phyloP scores from a whole-genome alignment of 1,140 invertebrate genomes.

The Nomia melanderi region DNA sequence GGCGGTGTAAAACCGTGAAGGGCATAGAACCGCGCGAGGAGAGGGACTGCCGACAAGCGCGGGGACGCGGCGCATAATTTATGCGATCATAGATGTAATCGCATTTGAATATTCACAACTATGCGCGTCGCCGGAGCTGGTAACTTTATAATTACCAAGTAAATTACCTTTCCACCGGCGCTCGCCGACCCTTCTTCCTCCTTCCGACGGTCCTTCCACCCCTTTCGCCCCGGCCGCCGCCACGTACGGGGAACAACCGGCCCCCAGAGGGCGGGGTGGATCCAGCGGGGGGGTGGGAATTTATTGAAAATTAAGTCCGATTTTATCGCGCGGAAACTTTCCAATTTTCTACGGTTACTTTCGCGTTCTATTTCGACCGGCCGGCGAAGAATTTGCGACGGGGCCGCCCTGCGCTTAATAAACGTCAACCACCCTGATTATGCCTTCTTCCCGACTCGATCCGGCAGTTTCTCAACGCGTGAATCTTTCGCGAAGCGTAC shows the following conservation, averaged over 20 bases:
- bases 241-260: conserved; percentile 17
- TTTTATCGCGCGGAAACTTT: conserved; percentile 77
- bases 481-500: neutral
- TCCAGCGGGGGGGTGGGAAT: conserved; percentile 62
- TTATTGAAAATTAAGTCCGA: conserved; percentile 77
- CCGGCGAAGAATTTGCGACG: conserved; percentile 59
- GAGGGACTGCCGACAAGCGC: conserved; percentile 34
- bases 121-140: conserved; percentile 63
- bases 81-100: conserved; percentile 75
- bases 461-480: neutral
- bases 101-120: conserved; percentile 75
- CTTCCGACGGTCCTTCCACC: conserved; percentile 10
- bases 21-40: conserved; percentile 31
- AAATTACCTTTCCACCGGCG: conserved; percentile 67
- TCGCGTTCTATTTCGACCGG: conserved; percentile 66
- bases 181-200: conserved; percentile 23
- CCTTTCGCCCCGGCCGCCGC: conserved; percentile 7
- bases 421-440: conserved; percentile 46
- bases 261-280: conserved; percentile 18
- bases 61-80: conserved; percentile 63
- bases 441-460: neutral
- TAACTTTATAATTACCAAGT: conserved; percentile 76
- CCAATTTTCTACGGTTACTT: conserved; percentile 74
- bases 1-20: conserved; percentile 37
- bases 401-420: conserved; percentile 50